phyloP scores from a whole-genome alignment of 2,888 invertebrate species.

The Drosophila lutescens region DNA sequence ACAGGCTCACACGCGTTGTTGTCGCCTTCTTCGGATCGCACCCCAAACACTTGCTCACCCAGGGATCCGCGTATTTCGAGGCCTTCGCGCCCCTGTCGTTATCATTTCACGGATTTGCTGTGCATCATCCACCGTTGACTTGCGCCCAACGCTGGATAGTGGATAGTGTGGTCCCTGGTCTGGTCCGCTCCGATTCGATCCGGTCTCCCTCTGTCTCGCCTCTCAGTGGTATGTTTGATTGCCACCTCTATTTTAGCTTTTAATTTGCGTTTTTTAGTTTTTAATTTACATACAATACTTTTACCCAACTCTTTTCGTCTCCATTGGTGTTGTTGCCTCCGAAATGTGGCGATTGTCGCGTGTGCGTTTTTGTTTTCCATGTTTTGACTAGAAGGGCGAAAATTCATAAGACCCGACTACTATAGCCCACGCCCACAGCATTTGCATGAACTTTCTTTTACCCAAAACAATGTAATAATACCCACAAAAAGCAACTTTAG shows the following conservation, averaged over 20 bases:
- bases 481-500: constrained; percentile 14
- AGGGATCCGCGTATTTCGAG: constrained; percentile 55
- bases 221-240: constrained; percentile 64
- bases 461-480: constrained; percentile 25
- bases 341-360: constrained; percentile 34
- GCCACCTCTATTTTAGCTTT: constrained; percentile 26
- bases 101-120: constrained; percentile 56
- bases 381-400: constrained; percentile 48
- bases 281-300: constrained; percentile 22
- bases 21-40: constrained; percentile 32
- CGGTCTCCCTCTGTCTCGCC: constrained; percentile 53
- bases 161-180: constrained; percentile 58
- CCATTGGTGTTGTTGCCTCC: constrained; percentile 49
- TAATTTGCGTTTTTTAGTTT: constrained; percentile 35
- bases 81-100: constrained; percentile 61
- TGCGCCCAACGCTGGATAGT: constrained; percentile 72
- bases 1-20: constrained; percentile 21
- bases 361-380: constrained; percentile 53
- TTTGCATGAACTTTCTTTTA: constrained; percentile 66
- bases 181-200: constrained; percentile 34
- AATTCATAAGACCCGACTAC: constrained; percentile 23
- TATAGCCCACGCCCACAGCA: constrained; percentile 26
- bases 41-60: constrained; percentile 25
- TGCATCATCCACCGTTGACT: constrained; percentile 69
- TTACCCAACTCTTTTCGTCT: constrained; percentile 35